These are phyloP conservation scores for Melanotaenia nigrans DNA, from an alignment of 2,797 vertebrate species.

Conservation along the genomic window DNA sequence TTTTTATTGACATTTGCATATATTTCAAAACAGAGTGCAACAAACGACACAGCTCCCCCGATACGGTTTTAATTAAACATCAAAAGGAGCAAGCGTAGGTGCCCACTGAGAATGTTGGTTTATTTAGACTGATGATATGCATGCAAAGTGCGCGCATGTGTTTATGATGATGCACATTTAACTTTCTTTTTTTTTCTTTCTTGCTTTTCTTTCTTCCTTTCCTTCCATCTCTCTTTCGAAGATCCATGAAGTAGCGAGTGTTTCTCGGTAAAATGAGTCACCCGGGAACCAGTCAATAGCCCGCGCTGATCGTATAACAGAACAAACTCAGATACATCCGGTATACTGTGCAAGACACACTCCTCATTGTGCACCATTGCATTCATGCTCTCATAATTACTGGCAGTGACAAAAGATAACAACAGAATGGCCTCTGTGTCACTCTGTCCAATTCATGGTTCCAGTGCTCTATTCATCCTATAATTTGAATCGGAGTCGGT, in stretches of 20 bases:
- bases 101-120: conserved; percentile 70
- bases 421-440: conserved; percentile 27
- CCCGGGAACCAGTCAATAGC: conserved; percentile 43
- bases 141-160: conserved; percentile 19
- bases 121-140: conserved; percentile 62
- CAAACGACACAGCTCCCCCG: conserved; percentile 33
- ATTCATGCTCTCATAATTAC: conserved; percentile 24
- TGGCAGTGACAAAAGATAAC: conserved; percentile 25
- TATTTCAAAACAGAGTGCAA: conserved; percentile 74
- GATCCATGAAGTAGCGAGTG: neutral
- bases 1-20: conserved; percentile 82
- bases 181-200: conserved; percentile 8
- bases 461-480: neutral
- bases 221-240: conserved; percentile 16
- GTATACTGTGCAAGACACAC: conserved; percentile 12
- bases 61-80: conserved; percentile 85
- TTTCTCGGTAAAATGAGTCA: conserved; percentile 34
- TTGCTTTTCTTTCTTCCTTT: neutral
- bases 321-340: conserved; percentile 15
- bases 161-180: conserved; percentile 12
- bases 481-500: neutral
- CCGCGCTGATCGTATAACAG: conserved; percentile 12
- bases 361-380: conserved; percentile 31
- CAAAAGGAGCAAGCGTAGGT: conserved; percentile 71
- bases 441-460: neutral